Evolutionary conservation across 2,113 vertebrate species (phyloP).

Genomic region (Capra hircus): DNA sequence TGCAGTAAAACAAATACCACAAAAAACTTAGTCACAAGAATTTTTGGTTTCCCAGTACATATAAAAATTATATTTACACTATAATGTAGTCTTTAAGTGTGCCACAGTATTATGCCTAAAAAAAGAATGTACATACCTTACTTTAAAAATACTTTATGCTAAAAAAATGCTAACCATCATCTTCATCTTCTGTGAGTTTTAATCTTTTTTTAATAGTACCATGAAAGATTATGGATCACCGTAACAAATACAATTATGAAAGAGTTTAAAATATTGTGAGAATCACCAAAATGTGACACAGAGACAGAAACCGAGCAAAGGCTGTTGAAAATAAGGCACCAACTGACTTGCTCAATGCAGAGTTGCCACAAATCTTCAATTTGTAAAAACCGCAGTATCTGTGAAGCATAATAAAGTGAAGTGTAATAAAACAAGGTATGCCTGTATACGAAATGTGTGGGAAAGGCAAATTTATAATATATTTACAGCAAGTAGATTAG

Average conservation of each 20-base stretch:
- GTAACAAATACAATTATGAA: background rate
- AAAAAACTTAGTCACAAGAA: background rate
- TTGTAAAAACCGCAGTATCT: background rate
- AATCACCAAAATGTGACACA: background rate
- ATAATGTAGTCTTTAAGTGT: background rate
- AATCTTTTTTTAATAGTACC: background rate
- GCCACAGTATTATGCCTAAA: background rate
- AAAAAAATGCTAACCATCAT: background rate
- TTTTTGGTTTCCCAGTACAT: background rate
- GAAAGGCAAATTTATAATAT: background rate
- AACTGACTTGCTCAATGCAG: background rate
- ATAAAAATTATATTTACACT: background rate
- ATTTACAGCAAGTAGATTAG: background rate
- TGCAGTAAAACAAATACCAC: background rate
- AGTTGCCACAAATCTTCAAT: background rate
- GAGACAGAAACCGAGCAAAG: background rate
- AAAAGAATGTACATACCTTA: background rate
- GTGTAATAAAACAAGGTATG: background rate
- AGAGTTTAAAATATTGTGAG: background rate
- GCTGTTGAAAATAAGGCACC: background rate
- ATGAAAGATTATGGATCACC: background rate
- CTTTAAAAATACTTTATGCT: background rate
- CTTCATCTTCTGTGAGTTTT: background rate
- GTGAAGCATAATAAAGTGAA: background rate
- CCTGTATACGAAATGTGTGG: background rate